Percentiles rank a stretch among this genome's conserved stretches.
Conservation (phyloP, 2,113 vertebrate species). For the Zapus hudsonius region DNA sequence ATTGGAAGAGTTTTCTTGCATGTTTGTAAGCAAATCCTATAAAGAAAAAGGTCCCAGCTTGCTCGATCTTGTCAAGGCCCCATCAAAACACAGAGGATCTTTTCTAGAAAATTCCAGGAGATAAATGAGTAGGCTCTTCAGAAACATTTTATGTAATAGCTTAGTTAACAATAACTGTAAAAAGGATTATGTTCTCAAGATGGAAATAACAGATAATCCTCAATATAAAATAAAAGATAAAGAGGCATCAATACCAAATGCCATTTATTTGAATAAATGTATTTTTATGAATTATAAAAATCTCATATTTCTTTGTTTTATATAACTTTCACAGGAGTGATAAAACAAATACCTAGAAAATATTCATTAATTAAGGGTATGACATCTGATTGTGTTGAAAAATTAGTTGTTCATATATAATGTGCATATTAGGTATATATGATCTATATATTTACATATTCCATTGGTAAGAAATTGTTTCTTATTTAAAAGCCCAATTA, state of each 20-base stretch:
- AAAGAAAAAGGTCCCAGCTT: background rate
- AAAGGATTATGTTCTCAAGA: background rate
- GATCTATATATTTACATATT: background rate
- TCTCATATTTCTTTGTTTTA: too few relatives aligned
- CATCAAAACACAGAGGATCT: background rate
- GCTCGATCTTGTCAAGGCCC: background rate
- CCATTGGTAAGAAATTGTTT: background rate
- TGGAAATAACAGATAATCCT: background rate
- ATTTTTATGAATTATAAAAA: background rate
- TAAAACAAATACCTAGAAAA: background rate
- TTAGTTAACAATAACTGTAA: background rate
- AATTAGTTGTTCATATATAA: background rate
- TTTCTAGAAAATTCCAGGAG: background rate
- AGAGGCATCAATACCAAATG: background rate
- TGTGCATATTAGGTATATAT: background rate
- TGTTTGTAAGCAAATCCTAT: too few relatives aligned
- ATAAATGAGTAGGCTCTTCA: background rate
- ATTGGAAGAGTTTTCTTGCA: background rate
- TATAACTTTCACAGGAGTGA: background rate
- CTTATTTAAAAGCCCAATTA: background rate
- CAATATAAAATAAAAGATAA: background rate
- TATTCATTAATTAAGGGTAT: background rate
- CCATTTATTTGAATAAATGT: background rate
- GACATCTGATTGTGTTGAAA: background rate
- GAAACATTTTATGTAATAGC: background rate